Evolutionary conservation across 1,140 invertebrate genomes (phyloP).

Genomic region (Tetranychus cinnabarinus): DNA sequence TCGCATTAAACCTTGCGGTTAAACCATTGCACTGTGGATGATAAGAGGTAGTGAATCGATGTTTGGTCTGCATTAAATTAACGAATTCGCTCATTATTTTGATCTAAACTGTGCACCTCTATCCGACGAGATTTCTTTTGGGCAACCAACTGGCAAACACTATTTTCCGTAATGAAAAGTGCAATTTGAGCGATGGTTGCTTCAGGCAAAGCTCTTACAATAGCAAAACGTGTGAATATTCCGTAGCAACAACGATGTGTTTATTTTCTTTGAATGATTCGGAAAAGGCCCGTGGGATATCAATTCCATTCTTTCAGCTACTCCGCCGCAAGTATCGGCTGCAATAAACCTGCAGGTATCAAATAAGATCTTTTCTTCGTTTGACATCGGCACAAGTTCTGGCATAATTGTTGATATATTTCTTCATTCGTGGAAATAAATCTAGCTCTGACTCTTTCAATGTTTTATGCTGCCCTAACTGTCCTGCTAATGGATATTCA

Average conservation of each 20-base stretch:
- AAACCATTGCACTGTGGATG: conserved; percentile 12
- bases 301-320: conserved; percentile 16
- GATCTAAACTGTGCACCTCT: conserved; percentile 10
- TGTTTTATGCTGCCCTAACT: conserved; percentile 1
- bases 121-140: conserved; percentile 10
- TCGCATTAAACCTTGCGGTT: conserved; percentile 11
- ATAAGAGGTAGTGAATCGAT: conserved; percentile 3
- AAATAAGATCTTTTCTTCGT: conserved; percentile 4
- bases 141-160: conserved; percentile 10
- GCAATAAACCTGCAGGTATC: conserved; percentile 2
- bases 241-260: conserved; percentile 14
- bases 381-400: conserved; percentile 13
- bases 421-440: background rate
- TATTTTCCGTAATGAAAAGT: conserved; percentile 12
- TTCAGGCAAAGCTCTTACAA: conserved; percentile 13
- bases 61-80: conserved; percentile 1
- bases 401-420: conserved; percentile 3
- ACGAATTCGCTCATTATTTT: background rate
- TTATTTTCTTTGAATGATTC: conserved; percentile 13
- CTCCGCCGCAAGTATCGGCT: conserved; percentile 6
- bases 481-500: conserved; percentile 2
- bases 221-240: conserved; percentile 17
- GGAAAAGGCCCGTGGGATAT: conserved; percentile 17
- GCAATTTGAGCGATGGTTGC: conserved; percentile 14
- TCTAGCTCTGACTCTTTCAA: background rate